Base-by-base conservation (phyloP, 1,140 invertebrate genomes). In the Nautilus pompilius region DNA sequence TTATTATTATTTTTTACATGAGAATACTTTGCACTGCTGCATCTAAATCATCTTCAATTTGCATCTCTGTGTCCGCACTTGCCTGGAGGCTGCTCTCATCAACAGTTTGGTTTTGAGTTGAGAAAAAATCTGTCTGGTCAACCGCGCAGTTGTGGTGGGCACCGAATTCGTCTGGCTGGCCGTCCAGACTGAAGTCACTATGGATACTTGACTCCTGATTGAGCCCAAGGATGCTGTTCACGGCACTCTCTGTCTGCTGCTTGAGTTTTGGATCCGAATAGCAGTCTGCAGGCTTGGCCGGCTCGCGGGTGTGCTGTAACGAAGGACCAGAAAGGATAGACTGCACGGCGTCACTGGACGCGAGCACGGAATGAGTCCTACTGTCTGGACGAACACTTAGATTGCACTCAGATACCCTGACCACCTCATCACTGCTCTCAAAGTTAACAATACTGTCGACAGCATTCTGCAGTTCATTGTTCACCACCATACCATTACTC, bases 21-120 rank as follows among this genome's bases (percentile, higher is more conserved):
- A 77, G 55, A 71, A 77, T 77, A 65, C 75, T 77, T 49, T 74
- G 71, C 13, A 77, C 73, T 51, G 75, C 75, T 58, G 73, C 71
- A 62, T 73, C 73, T 24, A 75, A 54, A 65, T 77, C 73, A 72
- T 67, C 63, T 15, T 72, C 66, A 48, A 70, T 53, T 24, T 53
- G 49, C 49, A 53, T 53, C 24, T 28, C 49, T 28, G 49, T 28
- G 26, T 53, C 49, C 3, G 49, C 22, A 28, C 24, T 28, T 28
- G 3, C 29, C 17, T 28, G 24, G 15, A 53, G 26, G 29, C 49
- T 24, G 26, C 20, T 53, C n/a, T 53, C 49, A 53, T 53, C 49
- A 24, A 53, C 15, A 15, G 49, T 28, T 17, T 28, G 49, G 29
- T 53, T 28, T 4, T 20, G 49, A 53, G 29, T 28, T 17, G 49